Conservation (phyloP, 2,113 vertebrate species). For the Myrmophylax atrothorax region DNA sequence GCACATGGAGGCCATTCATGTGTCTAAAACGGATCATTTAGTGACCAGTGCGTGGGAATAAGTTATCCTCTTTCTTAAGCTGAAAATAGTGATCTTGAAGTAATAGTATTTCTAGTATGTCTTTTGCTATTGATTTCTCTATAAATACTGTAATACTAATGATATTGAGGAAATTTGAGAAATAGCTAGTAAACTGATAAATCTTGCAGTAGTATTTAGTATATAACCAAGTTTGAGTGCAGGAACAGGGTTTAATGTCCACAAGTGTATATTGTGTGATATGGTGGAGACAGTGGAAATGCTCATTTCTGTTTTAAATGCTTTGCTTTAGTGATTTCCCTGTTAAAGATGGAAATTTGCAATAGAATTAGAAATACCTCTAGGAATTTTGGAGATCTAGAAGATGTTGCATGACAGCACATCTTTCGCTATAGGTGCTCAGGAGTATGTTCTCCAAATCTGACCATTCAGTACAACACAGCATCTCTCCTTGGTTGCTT, state of each 20-base stretch:
- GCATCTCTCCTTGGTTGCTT: not conserved
- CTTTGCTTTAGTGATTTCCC: not conserved
- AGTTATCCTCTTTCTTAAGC: not conserved
- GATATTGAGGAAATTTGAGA: not conserved
- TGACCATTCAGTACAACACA: not conserved
- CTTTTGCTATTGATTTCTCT: not conserved
- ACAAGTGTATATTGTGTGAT: not conserved
- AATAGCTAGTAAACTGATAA: not conserved
- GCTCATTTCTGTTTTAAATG: not conserved
- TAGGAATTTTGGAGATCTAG: not conserved
- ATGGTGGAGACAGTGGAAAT: not conserved
- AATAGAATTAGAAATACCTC: not conserved
- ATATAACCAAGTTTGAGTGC: not conserved
- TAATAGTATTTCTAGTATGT: not conserved
- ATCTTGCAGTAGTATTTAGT: not conserved
- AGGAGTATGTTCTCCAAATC: not conserved
- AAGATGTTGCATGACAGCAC: accelerated
- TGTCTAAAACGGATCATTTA: not conserved
- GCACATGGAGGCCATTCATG: accelerated
- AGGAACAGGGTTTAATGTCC: not conserved
- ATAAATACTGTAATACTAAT: not conserved
- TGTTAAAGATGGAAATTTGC: not conserved
- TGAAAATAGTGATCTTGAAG: not conserved
- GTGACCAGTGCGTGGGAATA: not conserved
- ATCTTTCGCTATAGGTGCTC: not conserved